Percentiles rank a stretch among this genome's conserved stretches.
Conservation (phyloP, 2,888 invertebrate species). For the Lathronympha strigana region DNA sequence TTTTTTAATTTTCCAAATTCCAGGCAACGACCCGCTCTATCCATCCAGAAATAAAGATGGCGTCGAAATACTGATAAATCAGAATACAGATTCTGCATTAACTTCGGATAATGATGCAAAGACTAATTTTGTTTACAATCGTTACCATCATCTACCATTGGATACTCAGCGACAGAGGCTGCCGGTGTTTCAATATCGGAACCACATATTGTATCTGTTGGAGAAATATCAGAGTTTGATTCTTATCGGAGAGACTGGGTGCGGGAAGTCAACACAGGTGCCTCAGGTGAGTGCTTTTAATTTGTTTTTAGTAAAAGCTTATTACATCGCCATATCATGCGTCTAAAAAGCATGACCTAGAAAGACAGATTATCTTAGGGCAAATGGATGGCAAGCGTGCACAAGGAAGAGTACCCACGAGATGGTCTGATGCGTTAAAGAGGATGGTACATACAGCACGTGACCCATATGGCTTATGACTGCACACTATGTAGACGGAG, state of each 20-base stretch:
- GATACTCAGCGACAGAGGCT: conserved; percentile 93
- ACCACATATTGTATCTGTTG: conserved; percentile 93
- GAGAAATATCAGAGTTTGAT: conserved; percentile 96
- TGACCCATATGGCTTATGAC: too few relatives aligned
- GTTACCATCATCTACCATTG: conserved; percentile 91
- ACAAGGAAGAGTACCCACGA: too few relatives aligned
- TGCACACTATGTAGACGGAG: too few relatives aligned
- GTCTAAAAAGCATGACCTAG: too few relatives aligned
- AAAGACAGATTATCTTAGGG: too few relatives aligned
- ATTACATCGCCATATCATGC: too few relatives aligned
- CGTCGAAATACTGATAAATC: conserved; percentile 70
- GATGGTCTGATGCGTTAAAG: too few relatives aligned
- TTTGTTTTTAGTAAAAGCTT: background rate
- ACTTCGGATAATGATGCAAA: conserved; percentile 84
- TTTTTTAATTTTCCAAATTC: conserved; percentile 44
- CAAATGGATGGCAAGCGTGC: too few relatives aligned
- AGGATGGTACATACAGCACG: too few relatives aligned
- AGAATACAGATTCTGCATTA: conserved; percentile 68
- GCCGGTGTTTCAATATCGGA: conserved; percentile 93
- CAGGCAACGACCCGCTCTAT: conserved; percentile 62
- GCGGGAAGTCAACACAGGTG: conserved; percentile 98
- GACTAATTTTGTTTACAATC: conserved; percentile 92
- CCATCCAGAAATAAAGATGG: conserved; percentile 74
- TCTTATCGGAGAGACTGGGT: conserved; percentile 97
- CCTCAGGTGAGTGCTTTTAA: conserved; percentile 89